Base-by-base conservation (phyloP, 2,113 vertebrate genomes). In the Chelonoidis abingdonii region DNA sequence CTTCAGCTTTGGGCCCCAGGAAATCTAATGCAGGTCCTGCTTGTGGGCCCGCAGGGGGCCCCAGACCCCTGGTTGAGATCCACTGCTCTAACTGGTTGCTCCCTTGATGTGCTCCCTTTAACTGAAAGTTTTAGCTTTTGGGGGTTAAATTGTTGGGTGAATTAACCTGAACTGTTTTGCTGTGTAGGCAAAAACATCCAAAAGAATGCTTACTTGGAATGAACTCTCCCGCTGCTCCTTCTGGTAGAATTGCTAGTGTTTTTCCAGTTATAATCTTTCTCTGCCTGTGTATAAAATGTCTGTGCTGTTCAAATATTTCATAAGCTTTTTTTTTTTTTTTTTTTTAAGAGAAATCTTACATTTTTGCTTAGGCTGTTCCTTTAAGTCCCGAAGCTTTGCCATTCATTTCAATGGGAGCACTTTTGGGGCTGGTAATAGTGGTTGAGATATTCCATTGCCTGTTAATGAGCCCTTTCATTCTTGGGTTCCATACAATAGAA, bases 311-410 rank as follows among this genome's bases (percentile, higher is more conserved):
- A 69, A n/a, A 69, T 69, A 69, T n/a, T n/a, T 65, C 88, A 31
- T 4, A 65, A n/a, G 12, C 52, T 53, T 47, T 2, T 53, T 5
- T 35, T 88, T 47, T 53, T 5, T 29, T 88, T 47, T 69, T 47
- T 47, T 47, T 9, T 47, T 47, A 41, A 4, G 38, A 14, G 25
- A 9, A 47, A 10, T n/a, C 9, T n/a, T 78, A 2, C 8, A 2
- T 83, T 92, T 93, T 83, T 41, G 24, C 24, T 41, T 25, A 76
- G 22, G n/a, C 38, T 22, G 29, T 41, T 52, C 84, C 56, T 1
- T 59, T 92, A 10, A 69, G 65, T 69, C 78, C 93, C 92, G 76
- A 92, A 44, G 90, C 94, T 59, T 11, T 95, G 50, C 72, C 29
- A 4, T 90, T 94, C 10, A 35, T 49, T 93, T 88, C 44, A 89